phyloP scores from a whole-genome alignment of 1,140 invertebrate species.

The Temnothorax nylanderi region DNA sequence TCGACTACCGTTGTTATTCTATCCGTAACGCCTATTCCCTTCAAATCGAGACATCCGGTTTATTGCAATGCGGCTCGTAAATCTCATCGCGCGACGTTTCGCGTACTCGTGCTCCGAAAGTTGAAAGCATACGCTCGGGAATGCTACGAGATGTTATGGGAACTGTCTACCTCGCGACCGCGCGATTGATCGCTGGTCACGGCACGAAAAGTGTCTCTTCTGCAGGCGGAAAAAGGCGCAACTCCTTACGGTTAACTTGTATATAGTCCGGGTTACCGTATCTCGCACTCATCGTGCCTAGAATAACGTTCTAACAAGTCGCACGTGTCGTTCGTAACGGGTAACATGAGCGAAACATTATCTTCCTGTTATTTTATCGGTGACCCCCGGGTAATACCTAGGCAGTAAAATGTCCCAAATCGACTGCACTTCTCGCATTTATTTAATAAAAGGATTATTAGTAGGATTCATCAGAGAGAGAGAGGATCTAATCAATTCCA shows the following conservation, averaged over 20 bases:
- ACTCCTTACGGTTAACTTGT: conserved; percentile 44
- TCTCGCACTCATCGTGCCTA: background rate
- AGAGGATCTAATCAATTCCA: background rate
- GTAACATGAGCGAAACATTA: background rate
- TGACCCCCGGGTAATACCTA: too few species aligned
- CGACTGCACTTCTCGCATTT: background rate
- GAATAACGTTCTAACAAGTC: conserved; percentile 8
- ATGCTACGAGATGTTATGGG: background rate
- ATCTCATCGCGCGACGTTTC: conserved; percentile 4
- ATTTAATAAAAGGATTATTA: background rate
- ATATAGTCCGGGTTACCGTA: background rate
- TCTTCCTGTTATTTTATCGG: background rate
- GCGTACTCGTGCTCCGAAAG: conserved; percentile 23
- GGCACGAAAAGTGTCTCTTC: background rate
- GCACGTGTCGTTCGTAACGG: conserved; percentile 4
- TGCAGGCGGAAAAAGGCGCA: background rate
- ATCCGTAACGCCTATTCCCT: background rate
- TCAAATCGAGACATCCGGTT: background rate
- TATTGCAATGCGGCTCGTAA: background rate
- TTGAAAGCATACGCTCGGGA: conserved; percentile 13
- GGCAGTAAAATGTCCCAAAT: background rate
- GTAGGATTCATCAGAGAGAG: too few species aligned
- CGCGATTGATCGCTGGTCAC: conserved; percentile 6
- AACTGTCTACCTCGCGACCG: background rate
- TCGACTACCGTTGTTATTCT: conserved; percentile 25